phyloP scores from a whole-genome alignment of 2,113 vertebrate species.

The Clarias gariepinus region DNA sequence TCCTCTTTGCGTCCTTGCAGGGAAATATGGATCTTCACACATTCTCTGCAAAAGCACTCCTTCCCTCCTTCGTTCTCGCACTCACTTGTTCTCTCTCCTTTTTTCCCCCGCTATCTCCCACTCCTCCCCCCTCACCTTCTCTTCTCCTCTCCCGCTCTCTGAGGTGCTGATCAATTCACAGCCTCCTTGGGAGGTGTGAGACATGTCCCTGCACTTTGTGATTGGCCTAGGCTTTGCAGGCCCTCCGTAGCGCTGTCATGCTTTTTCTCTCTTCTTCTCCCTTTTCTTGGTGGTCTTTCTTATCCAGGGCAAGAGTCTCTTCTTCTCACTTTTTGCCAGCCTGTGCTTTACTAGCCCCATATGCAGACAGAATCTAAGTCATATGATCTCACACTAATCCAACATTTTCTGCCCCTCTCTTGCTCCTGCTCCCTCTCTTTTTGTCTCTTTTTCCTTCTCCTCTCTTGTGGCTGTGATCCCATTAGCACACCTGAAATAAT shows the following conservation, averaged over 20 bases:
- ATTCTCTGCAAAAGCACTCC: slow-evolving; percentile 57
- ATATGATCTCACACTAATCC: slow-evolving; percentile 53
- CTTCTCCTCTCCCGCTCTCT: slow-evolving; percentile 58
- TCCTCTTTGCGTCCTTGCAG: slow-evolving; percentile 64
- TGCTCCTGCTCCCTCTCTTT: slow-evolving; percentile 46
- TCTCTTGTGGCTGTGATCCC: slow-evolving; percentile 68
- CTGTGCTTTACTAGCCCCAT: slow-evolving; percentile 43
- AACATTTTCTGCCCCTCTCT: slow-evolving; percentile 40
- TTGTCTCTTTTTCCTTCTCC: slow-evolving; percentile 37
- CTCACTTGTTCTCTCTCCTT: slow-evolving; percentile 16
- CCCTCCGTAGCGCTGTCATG: slow-evolving; percentile 45
- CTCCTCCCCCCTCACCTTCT: slow-evolving; percentile 50
- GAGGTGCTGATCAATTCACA: slow-evolving; percentile 82
- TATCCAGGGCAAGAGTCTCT: slow-evolving; percentile 26
- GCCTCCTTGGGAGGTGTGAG: slow-evolving; percentile 72
- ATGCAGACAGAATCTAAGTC: slow-evolving; percentile 43
- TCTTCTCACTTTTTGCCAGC: slow-evolving; percentile 47
- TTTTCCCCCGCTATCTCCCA: slow-evolving; percentile 35
- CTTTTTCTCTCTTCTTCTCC: slow-evolving; percentile 23
- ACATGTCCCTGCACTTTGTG: slow-evolving; percentile 57
- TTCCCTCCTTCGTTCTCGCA: slow-evolving; percentile 32
- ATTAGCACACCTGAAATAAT: slow-evolving; percentile 81
- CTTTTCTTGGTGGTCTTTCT: slow-evolving; percentile 9
- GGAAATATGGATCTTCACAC: slow-evolving; percentile 77
- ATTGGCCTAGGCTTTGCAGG: slow-evolving; percentile 55